Percentiles rank a stretch among this genome's conserved stretches.
These are phyloP conservation scores for Campoplex capitator DNA, from an alignment of 2,888 invertebrate species.

Conservation along the genomic window DNA sequence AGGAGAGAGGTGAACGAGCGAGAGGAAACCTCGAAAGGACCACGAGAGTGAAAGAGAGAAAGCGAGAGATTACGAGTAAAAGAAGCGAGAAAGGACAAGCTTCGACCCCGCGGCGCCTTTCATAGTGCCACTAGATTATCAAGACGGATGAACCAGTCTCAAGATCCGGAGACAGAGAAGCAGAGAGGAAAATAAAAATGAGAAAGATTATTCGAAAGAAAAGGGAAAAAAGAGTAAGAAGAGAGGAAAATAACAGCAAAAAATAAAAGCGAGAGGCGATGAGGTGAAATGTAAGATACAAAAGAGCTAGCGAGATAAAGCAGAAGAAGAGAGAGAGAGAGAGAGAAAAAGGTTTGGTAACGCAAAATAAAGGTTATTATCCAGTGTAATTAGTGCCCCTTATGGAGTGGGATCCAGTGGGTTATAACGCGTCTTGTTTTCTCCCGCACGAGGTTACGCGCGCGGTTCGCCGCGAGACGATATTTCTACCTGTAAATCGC, in stretches of 20 bases:
- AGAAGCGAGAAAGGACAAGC: conserved; percentile 68
- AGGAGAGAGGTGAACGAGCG: neutral
- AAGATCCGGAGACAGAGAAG: conserved; percentile 55
- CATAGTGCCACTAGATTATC: conserved; percentile 73
- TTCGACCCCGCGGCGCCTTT: conserved; percentile 72
- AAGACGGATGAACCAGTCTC: conserved; percentile 73
- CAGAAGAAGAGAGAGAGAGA: neutral
- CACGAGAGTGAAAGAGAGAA: conserved; percentile 26
- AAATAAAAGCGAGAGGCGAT: conserved; percentile 15
- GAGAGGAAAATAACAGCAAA: conserved; percentile 1
- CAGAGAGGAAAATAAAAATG: conserved; percentile 39
- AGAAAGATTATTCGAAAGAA: conserved; percentile 21
- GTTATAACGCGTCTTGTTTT: conserved; percentile 55
- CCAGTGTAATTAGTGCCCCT: conserved; percentile 71
- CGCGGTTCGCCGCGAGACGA: conserved; percentile 17
- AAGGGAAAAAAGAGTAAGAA: conserved; percentile 6
- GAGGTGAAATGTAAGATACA: conserved; percentile 48
- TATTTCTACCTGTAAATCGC: conserved; percentile 36
- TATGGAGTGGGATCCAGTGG: conserved; percentile 58
- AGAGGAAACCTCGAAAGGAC: neutral
- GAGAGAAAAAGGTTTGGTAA: conserved; percentile 61
- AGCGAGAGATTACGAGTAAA: conserved; percentile 30
- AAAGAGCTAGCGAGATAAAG: conserved; percentile 35
- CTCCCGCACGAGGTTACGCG: conserved; percentile 42
- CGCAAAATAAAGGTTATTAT: conserved; percentile 71